Evolutionary conservation across 2,888 invertebrate species (phyloP), one percentile per base, ranked within the genome.

Genomic region (Drosophila ochracea): DNA sequence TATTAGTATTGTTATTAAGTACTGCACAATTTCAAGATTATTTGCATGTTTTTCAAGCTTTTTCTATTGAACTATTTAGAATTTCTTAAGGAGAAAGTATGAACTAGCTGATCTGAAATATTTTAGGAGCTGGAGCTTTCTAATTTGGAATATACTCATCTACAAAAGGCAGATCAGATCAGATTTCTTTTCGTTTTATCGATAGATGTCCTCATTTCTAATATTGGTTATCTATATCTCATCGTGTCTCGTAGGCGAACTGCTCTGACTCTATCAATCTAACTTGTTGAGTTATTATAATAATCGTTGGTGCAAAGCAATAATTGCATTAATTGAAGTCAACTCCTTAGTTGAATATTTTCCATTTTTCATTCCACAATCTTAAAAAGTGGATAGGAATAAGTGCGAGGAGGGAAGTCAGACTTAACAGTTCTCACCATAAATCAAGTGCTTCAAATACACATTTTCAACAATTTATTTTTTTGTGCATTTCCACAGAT

Each of bases 401-500:
- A 9, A 47, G 47, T 47, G 47, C 13, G 21, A 47, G 16, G 9
- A 47, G 21, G 11, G 10, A 43, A 21, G 28, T 16, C 16, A 4
- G 47, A 47, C 9, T 47, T 16, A 4, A 4, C 25, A 25, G 47
- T 47, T 47, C 47, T 16, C 47, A 47, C 25, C 47, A 47, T 47
- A 47, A 47, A 47, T 47, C 47, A 47, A 47, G 47, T 19, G 25
- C 3, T 4, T 16, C 4, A 55, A 19, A 35, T 37, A 25, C 16
- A 13, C 21, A 47, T 54, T 43, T 39, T 30, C 33, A 35, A 39
- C 21, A 53, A 19, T 66, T 28, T 39, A 66, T 41, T 62, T 41
- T 25, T 47, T 47, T 2, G 21, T 47, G 9, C 31, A 61, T 69
- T 67, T 54, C 52, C 19, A 59, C 25, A 67, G 41, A 67, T 64